These are phyloP conservation scores for Phoxinus dragarum DNA, from an alignment of 2,797 vertebrate species.

Conservation along the genomic window DNA sequence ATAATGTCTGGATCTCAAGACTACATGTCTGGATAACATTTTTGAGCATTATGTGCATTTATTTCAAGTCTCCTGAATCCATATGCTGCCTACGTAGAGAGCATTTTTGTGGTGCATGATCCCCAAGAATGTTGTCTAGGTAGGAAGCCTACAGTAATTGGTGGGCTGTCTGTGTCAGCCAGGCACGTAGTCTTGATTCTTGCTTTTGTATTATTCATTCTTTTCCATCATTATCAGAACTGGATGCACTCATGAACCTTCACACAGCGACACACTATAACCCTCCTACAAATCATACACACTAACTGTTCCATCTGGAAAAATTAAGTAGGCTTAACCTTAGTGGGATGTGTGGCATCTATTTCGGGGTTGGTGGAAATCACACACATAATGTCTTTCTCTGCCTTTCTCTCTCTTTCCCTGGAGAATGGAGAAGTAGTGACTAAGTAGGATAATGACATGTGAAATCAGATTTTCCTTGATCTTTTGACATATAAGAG, in stretches of 20 bases:
- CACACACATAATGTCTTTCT: not conserved
- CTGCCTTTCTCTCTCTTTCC: not conserved
- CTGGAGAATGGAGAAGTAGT: not conserved
- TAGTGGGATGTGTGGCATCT: conserved; percentile 19
- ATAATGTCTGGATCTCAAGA: not conserved
- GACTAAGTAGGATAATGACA: not conserved
- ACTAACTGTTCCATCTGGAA: conserved; percentile 26
- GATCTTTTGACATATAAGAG: not conserved
- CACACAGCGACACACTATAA: conserved; percentile 38
- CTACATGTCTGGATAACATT: not conserved
- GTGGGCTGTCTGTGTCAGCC: not conserved
- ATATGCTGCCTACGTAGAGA: not conserved
- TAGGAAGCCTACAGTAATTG: not conserved
- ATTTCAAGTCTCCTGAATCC: not conserved
- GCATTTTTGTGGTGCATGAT: not conserved
- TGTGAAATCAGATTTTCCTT: not conserved
- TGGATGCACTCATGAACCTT: conserved; percentile 49
- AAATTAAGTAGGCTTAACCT: conserved; percentile 5
- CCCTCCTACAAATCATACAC: conserved; percentile 4
- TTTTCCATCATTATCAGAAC: conserved; percentile 52
- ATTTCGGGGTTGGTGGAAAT: not conserved
- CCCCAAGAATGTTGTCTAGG: not conserved
- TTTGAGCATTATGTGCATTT: too few species aligned
- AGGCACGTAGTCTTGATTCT: not conserved
- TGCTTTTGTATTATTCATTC: not conserved